Base-by-base conservation (phyloP, 2,888 invertebrate genomes). In the Panopea generosa region DNA sequence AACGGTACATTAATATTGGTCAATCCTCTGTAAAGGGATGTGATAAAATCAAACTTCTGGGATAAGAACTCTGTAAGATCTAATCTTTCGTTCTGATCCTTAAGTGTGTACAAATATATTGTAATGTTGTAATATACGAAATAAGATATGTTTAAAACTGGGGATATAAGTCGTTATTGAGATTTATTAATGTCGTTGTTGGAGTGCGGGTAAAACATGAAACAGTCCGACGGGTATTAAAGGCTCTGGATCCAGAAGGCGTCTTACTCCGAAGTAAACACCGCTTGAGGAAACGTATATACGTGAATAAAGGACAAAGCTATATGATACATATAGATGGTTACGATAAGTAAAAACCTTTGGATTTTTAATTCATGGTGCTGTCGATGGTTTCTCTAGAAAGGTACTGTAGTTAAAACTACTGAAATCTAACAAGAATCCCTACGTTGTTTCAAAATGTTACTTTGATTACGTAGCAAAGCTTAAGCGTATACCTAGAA, bases 291-390 rank as follows among this genome's bases (percentile, higher is more conserved):
- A 38, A 65, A 33, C 4, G 33, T 18, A n/a, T 49, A 2, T 72
- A 72, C 60, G 16, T 7, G 20, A 72, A 72, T 29, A n/a, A 43
- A 29, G 66, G 72, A 18, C 72, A n/a, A n/a, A 65, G 57, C 33
- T 33, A 33, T 33, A 33, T 11, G 11, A 11, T 33, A 7, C 11
- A 7, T 33, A 4, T 33, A 33, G 72, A 72, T 40, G 72, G 72
- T n/a, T 63, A 66, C 47, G 72, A 72, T 33, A 72, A 72, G 66
- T 38, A 66, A n/a, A 60, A 43, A 24, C 65, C 60, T 3, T 72
- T 49, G 26, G 72, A 65, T 14, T 72, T 24, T 7, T 26, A 16
- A 65, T 71, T n/a, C 71, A 71, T 26, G 71, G 59, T 14, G 38
- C 50, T 49, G 62, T 71, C 2, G 71, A 71, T 29, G 71, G 65